Conservation (phyloP, 1,140 invertebrate species). For the Penaeus vannamei region DNA sequence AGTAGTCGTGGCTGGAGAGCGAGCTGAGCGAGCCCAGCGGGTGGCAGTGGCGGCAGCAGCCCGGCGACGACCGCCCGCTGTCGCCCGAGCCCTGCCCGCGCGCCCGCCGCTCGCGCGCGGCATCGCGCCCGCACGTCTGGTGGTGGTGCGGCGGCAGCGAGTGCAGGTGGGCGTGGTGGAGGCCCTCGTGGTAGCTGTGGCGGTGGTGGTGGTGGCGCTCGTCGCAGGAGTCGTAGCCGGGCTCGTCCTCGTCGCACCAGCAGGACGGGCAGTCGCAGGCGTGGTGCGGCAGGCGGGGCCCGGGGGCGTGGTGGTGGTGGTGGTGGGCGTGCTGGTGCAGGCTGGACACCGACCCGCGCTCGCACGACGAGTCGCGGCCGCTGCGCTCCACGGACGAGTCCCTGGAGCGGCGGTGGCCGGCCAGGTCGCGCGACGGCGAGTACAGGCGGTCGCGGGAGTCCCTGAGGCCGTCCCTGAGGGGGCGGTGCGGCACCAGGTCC, state of each 20-base stretch:
- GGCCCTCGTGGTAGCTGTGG: constrained; percentile 63
- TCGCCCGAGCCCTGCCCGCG: constrained; percentile 47
- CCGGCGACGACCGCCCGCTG: constrained; percentile 58
- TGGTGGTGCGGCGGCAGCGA: constrained; percentile 33
- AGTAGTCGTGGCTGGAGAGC: constrained; percentile 49
- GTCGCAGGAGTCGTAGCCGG: constrained; percentile 59
- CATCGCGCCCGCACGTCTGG: constrained; percentile 9
- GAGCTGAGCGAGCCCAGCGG: constrained; percentile 50
- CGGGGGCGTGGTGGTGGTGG: constrained; percentile 42
- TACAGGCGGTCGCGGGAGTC: constrained; percentile 48
- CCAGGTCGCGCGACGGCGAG: constrained; percentile 52
- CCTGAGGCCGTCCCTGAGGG: constrained; percentile 34
- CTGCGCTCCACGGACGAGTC: constrained; percentile 59
- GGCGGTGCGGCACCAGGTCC: constrained; percentile 46
- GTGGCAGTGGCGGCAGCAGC: constrained; percentile 45
- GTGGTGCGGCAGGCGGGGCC: constrained; percentile 40
- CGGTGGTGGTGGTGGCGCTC: constrained; percentile 58
- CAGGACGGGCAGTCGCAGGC: constrained; percentile 42
- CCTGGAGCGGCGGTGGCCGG: constrained; percentile 35
- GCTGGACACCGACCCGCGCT: constrained; percentile 53
- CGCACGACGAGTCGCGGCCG: constrained; percentile 58
- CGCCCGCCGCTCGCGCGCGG: constrained; percentile 21
- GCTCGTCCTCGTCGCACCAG: constrained; percentile 62
- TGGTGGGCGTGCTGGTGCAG: constrained; percentile 48
- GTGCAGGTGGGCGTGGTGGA: constrained; percentile 60